phyloP scores from a whole-genome alignment of 2,888 invertebrate genomes.

The Rotaria sp. region DNA sequence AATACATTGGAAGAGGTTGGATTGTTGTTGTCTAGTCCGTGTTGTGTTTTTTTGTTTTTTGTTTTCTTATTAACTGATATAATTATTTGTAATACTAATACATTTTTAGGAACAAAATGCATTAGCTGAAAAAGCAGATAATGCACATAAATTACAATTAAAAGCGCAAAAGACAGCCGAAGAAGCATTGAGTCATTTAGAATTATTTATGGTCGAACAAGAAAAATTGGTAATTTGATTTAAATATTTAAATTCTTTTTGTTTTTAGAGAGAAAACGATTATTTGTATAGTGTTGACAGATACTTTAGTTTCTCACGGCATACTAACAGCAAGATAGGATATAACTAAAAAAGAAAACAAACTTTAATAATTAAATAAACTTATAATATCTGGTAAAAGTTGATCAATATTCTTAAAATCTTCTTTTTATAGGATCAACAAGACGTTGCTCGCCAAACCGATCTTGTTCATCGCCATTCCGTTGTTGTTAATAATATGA shows the following conservation, averaged over 20 bases:
- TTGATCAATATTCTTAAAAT: background rate
- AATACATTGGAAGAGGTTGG: background rate
- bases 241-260: too few species aligned
- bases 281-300: background rate
- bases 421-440: background rate
- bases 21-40: background rate
- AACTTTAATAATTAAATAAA: too few species aligned
- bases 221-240: constrained; percentile 48
- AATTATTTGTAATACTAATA: background rate
- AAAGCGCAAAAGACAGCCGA: constrained; percentile 54
- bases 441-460: constrained; percentile 10
- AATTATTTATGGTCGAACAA: constrained; percentile 53
- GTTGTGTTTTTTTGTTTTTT: background rate
- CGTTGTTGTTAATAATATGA: background rate
- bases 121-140: constrained; percentile 49
- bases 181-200: constrained; percentile 50
- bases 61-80: background rate
- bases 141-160: constrained; percentile 48
- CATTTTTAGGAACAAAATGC: constrained; percentile 49
- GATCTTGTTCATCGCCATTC: constrained; percentile 8
- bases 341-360: too few species aligned
- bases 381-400: too few species aligned
- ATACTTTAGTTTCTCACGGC: background rate
- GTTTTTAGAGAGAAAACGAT: too few species aligned
- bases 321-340: background rate